Conservation (phyloP, 2,888 invertebrate genomes). For the Sceliomorpha sp. region DNA sequence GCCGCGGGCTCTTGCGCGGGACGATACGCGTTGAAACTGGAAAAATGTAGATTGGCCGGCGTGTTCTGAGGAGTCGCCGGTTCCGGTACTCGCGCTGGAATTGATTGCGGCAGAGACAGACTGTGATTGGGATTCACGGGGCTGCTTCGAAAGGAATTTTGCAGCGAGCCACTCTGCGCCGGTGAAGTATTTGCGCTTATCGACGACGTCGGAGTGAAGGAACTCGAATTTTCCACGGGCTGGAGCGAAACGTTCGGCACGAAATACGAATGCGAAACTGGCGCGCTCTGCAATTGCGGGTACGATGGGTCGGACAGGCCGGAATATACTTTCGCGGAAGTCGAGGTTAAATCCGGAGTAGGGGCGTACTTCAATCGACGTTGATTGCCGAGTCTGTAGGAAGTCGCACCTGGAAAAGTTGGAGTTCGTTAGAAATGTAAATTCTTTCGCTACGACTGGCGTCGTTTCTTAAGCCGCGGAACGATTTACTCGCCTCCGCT, state of each 20-base stretch:
- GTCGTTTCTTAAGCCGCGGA: not conserved
- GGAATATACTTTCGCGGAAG: conserved; percentile 25
- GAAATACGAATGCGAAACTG: conserved; percentile 40
- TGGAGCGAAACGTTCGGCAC: conserved; percentile 29
- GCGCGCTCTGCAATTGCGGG: conserved; percentile 20
- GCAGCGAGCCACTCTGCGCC: conserved; percentile 58
- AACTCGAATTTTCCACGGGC: conserved; percentile 28
- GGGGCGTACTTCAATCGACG: conserved; percentile 89
- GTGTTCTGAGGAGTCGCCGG: conserved; percentile 76
- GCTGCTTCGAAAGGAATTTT: conserved; percentile 64
- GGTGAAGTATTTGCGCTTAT: conserved; percentile 53
- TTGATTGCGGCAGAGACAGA: conserved; percentile 62
- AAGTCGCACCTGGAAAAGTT: conserved; percentile 68
- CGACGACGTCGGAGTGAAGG: conserved; percentile 22
- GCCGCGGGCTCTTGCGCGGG: conserved; percentile 24
- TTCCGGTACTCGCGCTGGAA: conserved; percentile 65
- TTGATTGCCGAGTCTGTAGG: conserved; percentile 85
- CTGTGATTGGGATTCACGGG: conserved; percentile 52
- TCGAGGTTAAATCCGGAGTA: conserved; percentile 85
- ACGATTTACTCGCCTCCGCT: conserved; percentile 60
- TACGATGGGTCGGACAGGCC: conserved; percentile 20
- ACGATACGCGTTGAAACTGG: conserved; percentile 60
- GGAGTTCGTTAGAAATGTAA: too few species aligned
- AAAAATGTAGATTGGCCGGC: conserved; percentile 69
- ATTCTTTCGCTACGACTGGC: too few species aligned